Evolutionary conservation across 2,113 vertebrate genomes (phyloP).

Genomic region (Melospiza melodia): DNA sequence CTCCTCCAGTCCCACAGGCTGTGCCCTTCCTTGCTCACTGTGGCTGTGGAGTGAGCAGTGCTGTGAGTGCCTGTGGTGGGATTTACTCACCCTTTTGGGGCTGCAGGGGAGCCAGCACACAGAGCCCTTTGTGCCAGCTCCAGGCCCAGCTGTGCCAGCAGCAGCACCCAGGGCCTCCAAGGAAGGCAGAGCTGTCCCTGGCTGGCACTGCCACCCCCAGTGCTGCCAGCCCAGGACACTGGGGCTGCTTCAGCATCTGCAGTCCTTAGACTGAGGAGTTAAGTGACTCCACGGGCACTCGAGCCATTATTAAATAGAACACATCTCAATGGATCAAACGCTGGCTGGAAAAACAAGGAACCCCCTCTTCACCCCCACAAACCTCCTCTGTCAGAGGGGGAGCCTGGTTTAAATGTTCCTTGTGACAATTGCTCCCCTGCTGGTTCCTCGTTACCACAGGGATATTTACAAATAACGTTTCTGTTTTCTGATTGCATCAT

Average conservation of each 20-base stretch:
- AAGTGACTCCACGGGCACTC: constrained; percentile 7
- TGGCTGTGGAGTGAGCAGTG: neutral
- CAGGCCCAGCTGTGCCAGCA: constrained; percentile 13
- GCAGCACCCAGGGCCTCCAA: neutral
- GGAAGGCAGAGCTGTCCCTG: neutral
- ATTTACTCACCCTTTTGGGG: neutral
- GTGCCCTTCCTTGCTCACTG: neutral
- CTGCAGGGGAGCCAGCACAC: neutral
- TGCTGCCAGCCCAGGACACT: neutral
- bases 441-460: neutral
- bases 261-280: neutral
- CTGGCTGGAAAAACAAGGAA: neutral
- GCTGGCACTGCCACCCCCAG: constrained; percentile 12
- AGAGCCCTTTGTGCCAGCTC: neutral
- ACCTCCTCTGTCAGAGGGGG: neutral
- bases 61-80: accelerated
- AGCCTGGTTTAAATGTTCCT: neutral
- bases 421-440: neutral
- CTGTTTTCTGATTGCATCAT: neutral
- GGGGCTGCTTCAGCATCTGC: neutral
- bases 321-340: neutral
- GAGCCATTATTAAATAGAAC: neutral
- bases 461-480: neutral
- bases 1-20: neutral
- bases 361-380: neutral